Evolutionary conservation across 2,113 vertebrate species (phyloP), one percentile per base, ranked within the genome.

Genomic region (Columba janthina): DNA sequence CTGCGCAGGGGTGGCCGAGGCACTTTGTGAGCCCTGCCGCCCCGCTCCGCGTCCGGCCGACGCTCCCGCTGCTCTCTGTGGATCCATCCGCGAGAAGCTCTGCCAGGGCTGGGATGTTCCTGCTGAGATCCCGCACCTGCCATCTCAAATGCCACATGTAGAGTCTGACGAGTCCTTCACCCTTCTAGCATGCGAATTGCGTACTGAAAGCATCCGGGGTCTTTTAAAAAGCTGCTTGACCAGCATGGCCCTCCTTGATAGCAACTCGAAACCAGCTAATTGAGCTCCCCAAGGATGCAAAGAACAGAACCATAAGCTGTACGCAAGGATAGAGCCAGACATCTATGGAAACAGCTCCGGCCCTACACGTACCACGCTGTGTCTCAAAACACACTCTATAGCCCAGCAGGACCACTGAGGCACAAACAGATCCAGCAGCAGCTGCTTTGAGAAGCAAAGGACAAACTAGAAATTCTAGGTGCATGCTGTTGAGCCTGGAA

Each of bases 361-460:
- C 67, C 26, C 22, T 40, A 1, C 3, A 21, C 44, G 5, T 12
- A 1, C 22, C 10, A 9, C n/a, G 2, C 53, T 10, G 13, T 26
- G 9, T 44, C 36, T 60, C 72, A 25, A 34, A 1, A 6, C 2
- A 2, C 4, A 36, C 44, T 22, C 44, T 7, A 8, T 1, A 71
- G 65, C n/a, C 72, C 76, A 65, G 36, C 20, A 15, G 10, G 34
- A 11, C 53, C 22, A 2, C 1, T 2, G 17, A 67, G 32, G 29
- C 8, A 26, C 3, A 38, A 24, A 25, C 6, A n/a, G 7, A 51
- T 38, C 69, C 70, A 58, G 51, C 31, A 29, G 62, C 0, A 36
- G 69, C 44, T 69, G 73, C 36, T 53, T 6, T 8, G 21, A 46
- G 64, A 51, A 51, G 16, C 61, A 74, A 34, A 69, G n/a, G 32